Evolutionary conservation across 2,797 vertebrate genomes (phyloP).

Genomic region (Cetoscarus ocellatus): DNA sequence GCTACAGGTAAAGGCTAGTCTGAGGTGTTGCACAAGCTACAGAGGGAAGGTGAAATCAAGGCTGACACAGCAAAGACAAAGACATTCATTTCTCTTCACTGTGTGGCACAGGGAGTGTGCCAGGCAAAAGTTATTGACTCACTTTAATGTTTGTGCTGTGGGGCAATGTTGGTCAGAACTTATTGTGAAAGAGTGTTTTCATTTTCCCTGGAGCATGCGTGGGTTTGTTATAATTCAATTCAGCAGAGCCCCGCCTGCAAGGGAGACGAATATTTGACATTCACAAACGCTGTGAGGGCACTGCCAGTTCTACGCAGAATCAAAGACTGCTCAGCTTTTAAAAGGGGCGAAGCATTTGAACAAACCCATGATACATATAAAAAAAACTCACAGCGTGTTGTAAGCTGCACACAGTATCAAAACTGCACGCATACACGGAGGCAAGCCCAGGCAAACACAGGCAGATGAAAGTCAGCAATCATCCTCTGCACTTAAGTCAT

Average conservation of each 20-base stretch:
- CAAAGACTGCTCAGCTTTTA: conserved; percentile 51
- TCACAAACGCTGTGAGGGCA: conserved; percentile 35
- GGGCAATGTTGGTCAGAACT: conserved; percentile 31
- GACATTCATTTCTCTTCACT: not conserved
- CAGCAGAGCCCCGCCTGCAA: conserved; percentile 45
- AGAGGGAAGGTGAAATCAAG: conserved; percentile 16
- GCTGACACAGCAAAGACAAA: not conserved
- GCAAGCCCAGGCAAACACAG: conserved; percentile 70
- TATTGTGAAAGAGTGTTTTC: conserved; percentile 67
- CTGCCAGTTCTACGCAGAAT: conserved; percentile 57
- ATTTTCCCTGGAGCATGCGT: conserved; percentile 36
- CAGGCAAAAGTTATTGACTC: conserved; percentile 39
- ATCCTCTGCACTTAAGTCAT: conserved; percentile 57
- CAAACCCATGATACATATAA: conserved; percentile 45
- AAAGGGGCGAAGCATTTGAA: conserved; percentile 48
- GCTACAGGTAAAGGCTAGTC: conserved; percentile 1
- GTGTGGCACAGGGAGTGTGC: conserved; percentile 10
- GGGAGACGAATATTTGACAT: conserved; percentile 66
- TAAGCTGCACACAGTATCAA: conserved; percentile 41
- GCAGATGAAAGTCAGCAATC: conserved; percentile 65
- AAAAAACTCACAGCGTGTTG: conserved; percentile 58
- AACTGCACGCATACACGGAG: conserved; percentile 21
- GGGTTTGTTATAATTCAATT: conserved; percentile 57
- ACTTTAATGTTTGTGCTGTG: conserved; percentile 29
- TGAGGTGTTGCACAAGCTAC: conserved; percentile 1